These are phyloP conservation scores for Balearica regulorum DNA, from an alignment of 2,797 vertebrate genomes.

Conservation along the genomic window DNA sequence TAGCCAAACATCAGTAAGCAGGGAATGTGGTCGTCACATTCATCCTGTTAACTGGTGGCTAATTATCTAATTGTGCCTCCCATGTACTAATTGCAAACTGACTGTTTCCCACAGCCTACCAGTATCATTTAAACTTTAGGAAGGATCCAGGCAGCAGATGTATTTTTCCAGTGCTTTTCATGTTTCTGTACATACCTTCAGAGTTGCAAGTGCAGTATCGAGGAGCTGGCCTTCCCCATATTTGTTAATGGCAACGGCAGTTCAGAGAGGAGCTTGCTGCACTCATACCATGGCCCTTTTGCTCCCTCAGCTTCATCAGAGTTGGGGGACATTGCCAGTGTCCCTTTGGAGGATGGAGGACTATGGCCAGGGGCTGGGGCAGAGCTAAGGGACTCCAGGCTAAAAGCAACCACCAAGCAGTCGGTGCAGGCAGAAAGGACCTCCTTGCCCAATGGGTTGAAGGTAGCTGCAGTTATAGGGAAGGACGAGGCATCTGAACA, in stretches of 20 bases:
- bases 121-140: not conserved
- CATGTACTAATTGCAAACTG: slow-evolving; percentile 33
- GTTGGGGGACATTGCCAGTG: not conserved
- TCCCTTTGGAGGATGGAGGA: not conserved
- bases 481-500: not conserved
- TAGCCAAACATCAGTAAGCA: slow-evolving; percentile 62
- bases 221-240: not conserved
- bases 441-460: not conserved
- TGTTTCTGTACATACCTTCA: not conserved
- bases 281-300: not conserved
- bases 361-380: accelerated
- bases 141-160: not conserved
- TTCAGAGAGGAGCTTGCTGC: not conserved
- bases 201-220: accelerated
- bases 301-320: not conserved
- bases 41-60: slow-evolving; percentile 28
- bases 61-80: slow-evolving; percentile 41
- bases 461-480: not conserved
- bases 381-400: not conserved
- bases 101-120: not conserved
- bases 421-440: accelerated
- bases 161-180: not conserved
- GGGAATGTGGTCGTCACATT: slow-evolving; percentile 33
- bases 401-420: not conserved
- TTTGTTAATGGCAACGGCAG: accelerated